A percentile compares a stretch with the other conserved stretches of the same genome.
phyloP scores from a whole-genome alignment of 92 coral and sea anemone genomes.

The Pocillopora meandrina region DNA sequence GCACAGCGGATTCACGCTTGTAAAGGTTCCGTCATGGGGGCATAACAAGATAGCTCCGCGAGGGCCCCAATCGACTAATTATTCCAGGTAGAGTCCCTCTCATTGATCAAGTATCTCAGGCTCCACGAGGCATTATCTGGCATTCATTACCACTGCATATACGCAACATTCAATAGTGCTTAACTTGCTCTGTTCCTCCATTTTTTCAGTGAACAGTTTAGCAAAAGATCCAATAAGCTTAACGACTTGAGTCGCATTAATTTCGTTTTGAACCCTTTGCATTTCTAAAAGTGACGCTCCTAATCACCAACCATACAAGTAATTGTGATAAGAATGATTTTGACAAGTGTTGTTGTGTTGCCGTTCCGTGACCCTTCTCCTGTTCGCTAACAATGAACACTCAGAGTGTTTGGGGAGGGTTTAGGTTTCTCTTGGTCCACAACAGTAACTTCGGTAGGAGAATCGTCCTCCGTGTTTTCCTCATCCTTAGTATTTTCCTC shows the following conservation, averaged over 20 bases:
- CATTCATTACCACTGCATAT: conserved; percentile 20
- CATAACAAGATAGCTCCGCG: neutral
- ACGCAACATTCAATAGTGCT: conserved; percentile 19
- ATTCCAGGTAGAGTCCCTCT: conserved; percentile 2
- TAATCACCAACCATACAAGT: conserved; percentile 6
- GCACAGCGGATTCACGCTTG: conserved; percentile 39
- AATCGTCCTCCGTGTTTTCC: conserved; percentile 25
- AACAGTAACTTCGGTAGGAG: conserved; percentile 3
- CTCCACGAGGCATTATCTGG: conserved; percentile 29
- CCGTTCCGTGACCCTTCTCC: neutral
- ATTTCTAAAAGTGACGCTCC: conserved; percentile 1
- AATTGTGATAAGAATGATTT: conserved; percentile 5
- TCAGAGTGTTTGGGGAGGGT: conserved; percentile 32
- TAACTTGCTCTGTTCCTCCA: neutral
- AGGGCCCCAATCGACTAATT: neutral
- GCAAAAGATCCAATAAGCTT: conserved; percentile 22
- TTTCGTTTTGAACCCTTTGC: conserved; percentile 12
- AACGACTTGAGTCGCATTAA: conserved; percentile 12
- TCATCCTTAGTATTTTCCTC: conserved; percentile 23
- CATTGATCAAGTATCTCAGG: neutral
- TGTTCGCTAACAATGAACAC: conserved; percentile 36
- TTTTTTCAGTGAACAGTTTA: conserved; percentile 10
- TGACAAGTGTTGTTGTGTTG: conserved; percentile 12
- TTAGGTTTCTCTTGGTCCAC: conserved; percentile 28
- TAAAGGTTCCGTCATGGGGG: conserved; percentile 27